Conservation (phyloP, 2,888 invertebrate species). For the Orchesella flavescens region DNA sequence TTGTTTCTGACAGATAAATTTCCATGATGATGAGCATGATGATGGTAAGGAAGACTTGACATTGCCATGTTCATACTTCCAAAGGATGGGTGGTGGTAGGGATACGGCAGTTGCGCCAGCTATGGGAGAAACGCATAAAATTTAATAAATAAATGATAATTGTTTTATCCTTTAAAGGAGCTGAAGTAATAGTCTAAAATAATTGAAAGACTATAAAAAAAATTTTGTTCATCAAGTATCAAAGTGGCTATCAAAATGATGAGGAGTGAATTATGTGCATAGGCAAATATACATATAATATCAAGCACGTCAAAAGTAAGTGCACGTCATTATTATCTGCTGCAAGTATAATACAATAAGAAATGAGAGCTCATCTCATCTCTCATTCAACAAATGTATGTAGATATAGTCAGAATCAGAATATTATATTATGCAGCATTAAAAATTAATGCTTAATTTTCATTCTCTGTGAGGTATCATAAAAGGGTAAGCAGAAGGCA, state of each 20-base stretch:
- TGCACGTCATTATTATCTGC: no score
- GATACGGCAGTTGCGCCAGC: conserved; percentile 59
- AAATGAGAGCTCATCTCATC: no score
- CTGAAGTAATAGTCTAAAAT: no score
- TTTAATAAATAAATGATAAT: not conserved
- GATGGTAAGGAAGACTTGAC: conserved; percentile 65
- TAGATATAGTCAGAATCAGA: not conserved
- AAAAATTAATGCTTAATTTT: conserved; percentile 4
- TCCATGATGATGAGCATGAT: conserved; percentile 52
- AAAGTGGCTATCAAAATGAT: no score
- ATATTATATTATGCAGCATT: not conserved
- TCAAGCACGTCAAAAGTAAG: no score
- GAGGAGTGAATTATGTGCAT: no score
- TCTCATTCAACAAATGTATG: no score
- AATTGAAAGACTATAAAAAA: no score
- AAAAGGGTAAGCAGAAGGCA: conserved; percentile 53
- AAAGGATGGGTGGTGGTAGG: conserved; percentile 67
- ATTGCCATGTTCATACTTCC: conserved; percentile 67
- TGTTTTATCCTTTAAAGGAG: not conserved
- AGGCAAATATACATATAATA: no score
- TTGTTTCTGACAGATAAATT: conserved; percentile 45
- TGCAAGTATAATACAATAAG: no score
- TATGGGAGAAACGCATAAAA: conserved; percentile 16
- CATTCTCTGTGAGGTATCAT: conserved; percentile 13
- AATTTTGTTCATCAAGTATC: no score